Base-by-base conservation (phyloP, 2,113 vertebrate genomes). In the Trogon melanurus region DNA sequence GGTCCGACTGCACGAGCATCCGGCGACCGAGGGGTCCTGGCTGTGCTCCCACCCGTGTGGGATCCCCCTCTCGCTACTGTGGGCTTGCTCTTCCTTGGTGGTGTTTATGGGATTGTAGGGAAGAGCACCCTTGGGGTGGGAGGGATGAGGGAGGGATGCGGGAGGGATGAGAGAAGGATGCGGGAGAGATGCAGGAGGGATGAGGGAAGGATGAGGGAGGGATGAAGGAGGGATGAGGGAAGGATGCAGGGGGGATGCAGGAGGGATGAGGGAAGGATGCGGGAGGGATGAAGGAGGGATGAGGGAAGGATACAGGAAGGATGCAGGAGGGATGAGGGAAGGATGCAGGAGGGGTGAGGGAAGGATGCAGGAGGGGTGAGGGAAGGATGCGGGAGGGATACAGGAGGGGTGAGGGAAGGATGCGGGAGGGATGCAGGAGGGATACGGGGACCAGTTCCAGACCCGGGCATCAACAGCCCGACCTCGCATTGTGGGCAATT, bases 391-490 rank as follows among this genome's bases (percentile, higher is more conserved):
- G 36, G 36, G 36, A 36, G 9, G 36, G 36, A 36, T 36, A 9
- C 36, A 36, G 36, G 36, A 36, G 36, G 36, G 44, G 32, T 47
- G 44, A 8, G 11, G 34, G 60, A 26, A 9, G 26, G 62, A 65
- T 65, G 6, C 12, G 5, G 23, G 25, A 64, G 61, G 36, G 11
- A 61, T 38, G 23, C 10, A 1, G 45, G 38, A 47, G 32, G 15
- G 38, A 16, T 3, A 36, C 3, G 17, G 34, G 34, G 38, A 62
- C 26, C 65, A 34, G 53, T 53, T 69, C 54, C 1, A 1, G 6
- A 2, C 1, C 3, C 34, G 16, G 20, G 20, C 30, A 5, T 7
- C 45, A 1, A 2, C 1, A 2, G 2, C 27, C 21, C 23, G 5
- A 21, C 27, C 26, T 32, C 2, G 53, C 41, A 3, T 8, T 48